A percentile compares a stretch with the other conserved stretches of the same genome.
Evolutionary conservation across 1,140 invertebrate species (phyloP).

Genomic region (Oryctes rhinoceros): DNA sequence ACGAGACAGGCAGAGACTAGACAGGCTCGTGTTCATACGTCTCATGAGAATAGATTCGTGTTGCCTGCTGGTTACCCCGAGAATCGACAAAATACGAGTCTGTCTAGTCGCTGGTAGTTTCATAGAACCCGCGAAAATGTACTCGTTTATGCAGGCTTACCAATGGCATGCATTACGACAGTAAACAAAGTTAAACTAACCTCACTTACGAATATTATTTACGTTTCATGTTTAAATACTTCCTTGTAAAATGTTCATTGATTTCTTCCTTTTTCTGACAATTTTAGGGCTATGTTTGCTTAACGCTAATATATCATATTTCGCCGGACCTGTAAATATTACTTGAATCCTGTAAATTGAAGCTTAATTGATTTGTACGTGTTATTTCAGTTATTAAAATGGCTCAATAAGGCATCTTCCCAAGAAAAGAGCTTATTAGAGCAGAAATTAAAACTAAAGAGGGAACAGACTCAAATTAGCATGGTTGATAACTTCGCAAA

Average conservation of each 20-base stretch:
- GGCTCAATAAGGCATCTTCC: slow-evolving; percentile 47
- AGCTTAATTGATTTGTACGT: neutral
- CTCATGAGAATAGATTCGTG: too few relatives aligned
- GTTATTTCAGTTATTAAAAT: slow-evolving; percentile 52
- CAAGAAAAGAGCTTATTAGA: slow-evolving; percentile 49
- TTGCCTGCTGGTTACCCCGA: too few relatives aligned
- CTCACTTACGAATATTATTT: too few relatives aligned
- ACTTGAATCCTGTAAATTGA: neutral
- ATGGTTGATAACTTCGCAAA: slow-evolving; percentile 56
- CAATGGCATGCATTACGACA: too few relatives aligned
- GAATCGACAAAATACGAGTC: too few relatives aligned
- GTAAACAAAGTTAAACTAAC: too few relatives aligned
- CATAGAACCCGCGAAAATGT: too few relatives aligned
- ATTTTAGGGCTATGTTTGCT: neutral
- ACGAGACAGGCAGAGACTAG: too few relatives aligned
- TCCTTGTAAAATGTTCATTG: neutral
- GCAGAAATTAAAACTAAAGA: slow-evolving; percentile 48
- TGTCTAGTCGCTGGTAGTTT: too few relatives aligned
- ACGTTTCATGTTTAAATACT: too few relatives aligned
- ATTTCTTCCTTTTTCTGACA: slow-evolving; percentile 26
- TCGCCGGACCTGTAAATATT: slow-evolving; percentile 32
- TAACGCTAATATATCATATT: slow-evolving; percentile 17
- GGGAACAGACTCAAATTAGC: slow-evolving; percentile 50
- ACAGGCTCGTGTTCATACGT: too few relatives aligned
- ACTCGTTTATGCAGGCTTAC: too few relatives aligned